Percentiles rank a stretch among this genome's conserved stretches.
phyloP scores from a whole-genome alignment of 2,888 invertebrate genomes.

The Linhomoeus sp. region DNA sequence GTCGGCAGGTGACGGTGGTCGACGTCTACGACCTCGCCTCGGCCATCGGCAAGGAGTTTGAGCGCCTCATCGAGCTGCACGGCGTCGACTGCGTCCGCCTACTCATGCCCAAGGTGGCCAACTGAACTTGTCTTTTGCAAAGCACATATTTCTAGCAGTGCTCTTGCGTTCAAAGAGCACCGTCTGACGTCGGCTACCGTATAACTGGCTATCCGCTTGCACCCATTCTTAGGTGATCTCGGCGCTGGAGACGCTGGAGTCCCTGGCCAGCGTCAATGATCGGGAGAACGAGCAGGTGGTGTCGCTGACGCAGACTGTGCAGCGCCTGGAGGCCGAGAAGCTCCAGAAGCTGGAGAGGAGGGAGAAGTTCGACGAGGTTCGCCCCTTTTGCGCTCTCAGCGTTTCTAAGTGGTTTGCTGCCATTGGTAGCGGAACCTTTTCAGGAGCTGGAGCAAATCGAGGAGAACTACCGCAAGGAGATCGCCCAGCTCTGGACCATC shows the following conservation, averaged over 20 bases:
- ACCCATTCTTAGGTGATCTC: constrained; percentile 34
- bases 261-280: constrained; percentile 42
- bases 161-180: too few relatives aligned
- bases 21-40: too few relatives aligned
- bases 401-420: too few relatives aligned
- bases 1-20: too few relatives aligned
- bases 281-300: constrained; percentile 61
- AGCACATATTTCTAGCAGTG: too few relatives aligned
- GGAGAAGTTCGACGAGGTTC: too few relatives aligned
- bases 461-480: constrained; percentile 83
- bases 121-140: too few relatives aligned
- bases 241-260: constrained; percentile 34
- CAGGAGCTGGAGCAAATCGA: constrained; percentile 88
- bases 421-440: too few relatives aligned
- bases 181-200: too few relatives aligned
- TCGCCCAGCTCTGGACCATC: constrained; percentile 61
- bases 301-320: constrained; percentile 61
- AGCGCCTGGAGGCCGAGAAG: constrained; percentile 60
- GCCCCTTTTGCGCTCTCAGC: too few relatives aligned
- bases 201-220: too few relatives aligned
- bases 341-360: too few relatives aligned
- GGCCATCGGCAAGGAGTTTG: constrained; percentile 93
- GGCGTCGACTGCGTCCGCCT: constrained; percentile 73
- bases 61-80: constrained; percentile 73
- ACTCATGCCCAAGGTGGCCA: constrained; percentile 81